A percentile compares a stretch with the other conserved stretches of the same genome.
Evolutionary conservation across 2,797 vertebrate genomes (phyloP).

Genomic region (Ceyx erithaca): DNA sequence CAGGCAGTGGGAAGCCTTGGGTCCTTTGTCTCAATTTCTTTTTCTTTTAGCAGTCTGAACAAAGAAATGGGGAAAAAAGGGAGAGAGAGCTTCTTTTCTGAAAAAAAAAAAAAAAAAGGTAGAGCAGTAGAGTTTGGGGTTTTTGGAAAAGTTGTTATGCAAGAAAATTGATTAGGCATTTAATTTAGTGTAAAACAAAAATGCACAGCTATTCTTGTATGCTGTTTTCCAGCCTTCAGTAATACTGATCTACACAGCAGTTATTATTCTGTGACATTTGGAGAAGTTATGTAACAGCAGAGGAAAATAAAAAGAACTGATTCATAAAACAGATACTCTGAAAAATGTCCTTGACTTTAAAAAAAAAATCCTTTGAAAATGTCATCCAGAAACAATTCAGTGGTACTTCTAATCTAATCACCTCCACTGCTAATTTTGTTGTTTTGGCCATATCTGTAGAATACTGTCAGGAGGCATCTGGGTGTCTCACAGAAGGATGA

Average conservation of each 20-base stretch:
- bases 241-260: not conserved
- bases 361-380: slow-evolving; percentile 15
- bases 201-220: not conserved
- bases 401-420: not conserved
- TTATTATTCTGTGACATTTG: slow-evolving; percentile 31
- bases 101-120: not conserved
- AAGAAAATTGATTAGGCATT: not conserved
- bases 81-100: not conserved
- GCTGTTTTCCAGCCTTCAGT: not conserved
- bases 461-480: fast-evolving
- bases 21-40: slow-evolving; percentile 4
- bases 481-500: fast-evolving
- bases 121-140: not conserved
- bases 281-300: slow-evolving; percentile 24
- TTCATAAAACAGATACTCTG: slow-evolving; percentile 3
- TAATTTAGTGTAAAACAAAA: not conserved
- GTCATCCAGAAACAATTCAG: not conserved
- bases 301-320: slow-evolving; percentile 21
- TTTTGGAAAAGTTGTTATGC: not conserved
- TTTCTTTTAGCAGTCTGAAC: not conserved
- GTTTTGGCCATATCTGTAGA: not conserved
- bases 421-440: not conserved
- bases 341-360: slow-evolving; percentile 4
- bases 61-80: not conserved
- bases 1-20: not conserved